phyloP scores from a whole-genome alignment of 1,140 invertebrate genomes.

The Ceratitis capitata region DNA sequence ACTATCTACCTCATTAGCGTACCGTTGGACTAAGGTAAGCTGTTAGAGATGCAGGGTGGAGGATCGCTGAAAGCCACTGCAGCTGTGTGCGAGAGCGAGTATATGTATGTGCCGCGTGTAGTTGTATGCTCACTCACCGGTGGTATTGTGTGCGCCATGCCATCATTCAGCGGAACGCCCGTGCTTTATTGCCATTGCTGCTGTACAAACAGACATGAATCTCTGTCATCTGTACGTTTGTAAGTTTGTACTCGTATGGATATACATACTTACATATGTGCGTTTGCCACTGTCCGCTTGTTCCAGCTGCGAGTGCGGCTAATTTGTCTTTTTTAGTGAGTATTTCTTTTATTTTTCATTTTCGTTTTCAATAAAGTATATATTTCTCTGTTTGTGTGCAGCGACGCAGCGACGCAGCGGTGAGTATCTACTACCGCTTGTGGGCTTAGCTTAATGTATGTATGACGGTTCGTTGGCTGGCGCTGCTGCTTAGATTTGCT shows the following conservation, averaged over 20 bases:
- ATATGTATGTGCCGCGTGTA: background rate
- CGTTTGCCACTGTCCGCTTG: background rate
- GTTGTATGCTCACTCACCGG: background rate
- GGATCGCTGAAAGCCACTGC: background rate
- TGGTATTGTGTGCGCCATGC: background rate
- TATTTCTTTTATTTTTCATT: conserved; percentile 5
- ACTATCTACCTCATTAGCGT: background rate
- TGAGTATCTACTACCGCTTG: conserved; percentile 14
- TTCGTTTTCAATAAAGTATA: background rate
- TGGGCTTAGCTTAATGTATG: conserved; percentile 21
- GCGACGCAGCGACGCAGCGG: background rate
- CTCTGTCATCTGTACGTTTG: no score
- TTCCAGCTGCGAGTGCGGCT: conserved; percentile 24
- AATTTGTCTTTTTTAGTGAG: conserved; percentile 34
- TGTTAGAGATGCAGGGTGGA: background rate
- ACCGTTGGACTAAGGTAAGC: background rate
- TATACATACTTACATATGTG: background rate
- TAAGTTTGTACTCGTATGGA: no score
- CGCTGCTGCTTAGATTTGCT: background rate
- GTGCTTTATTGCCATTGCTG: conserved; percentile 36
- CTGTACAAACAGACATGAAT: no score
- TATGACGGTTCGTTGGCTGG: background rate
- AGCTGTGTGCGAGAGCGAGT: background rate
- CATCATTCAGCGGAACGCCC: background rate
- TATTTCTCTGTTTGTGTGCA: background rate